A percentile compares a stretch with the other conserved stretches of the same genome.
These are phyloP conservation scores for Dendrolimus pini DNA, from an alignment of 2,888 invertebrate genomes.

Conservation along the genomic window DNA sequence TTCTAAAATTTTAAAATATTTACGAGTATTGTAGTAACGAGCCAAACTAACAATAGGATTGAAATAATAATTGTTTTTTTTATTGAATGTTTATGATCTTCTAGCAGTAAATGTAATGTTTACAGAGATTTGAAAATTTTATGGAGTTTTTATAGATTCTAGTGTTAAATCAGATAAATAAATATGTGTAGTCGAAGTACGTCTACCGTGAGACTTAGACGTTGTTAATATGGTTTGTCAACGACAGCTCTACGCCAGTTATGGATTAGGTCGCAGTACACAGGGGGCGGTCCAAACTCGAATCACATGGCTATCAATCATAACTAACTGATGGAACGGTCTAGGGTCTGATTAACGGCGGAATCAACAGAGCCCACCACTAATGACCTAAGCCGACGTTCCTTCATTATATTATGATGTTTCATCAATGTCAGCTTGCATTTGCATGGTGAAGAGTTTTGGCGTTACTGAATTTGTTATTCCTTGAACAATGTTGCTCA, in stretches of 20 bases:
- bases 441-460: neutral
- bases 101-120: too few species aligned
- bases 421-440: slow-evolving; percentile 3
- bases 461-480: too few species aligned
- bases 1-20: too few species aligned
- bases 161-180: too few species aligned
- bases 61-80: too few species aligned
- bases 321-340: slow-evolving; percentile 62
- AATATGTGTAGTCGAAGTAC: too few species aligned
- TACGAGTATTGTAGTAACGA: too few species aligned
- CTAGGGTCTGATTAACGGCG: slow-evolving; percentile 42
- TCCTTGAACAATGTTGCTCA: too few species aligned
- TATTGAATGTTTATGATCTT: too few species aligned
- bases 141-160: too few species aligned
- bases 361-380: slow-evolving; percentile 19
- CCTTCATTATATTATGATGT: slow-evolving; percentile 11
- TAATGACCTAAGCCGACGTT: slow-evolving; percentile 24
- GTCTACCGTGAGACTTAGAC: slow-evolving; percentile 7
- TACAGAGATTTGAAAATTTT: too few species aligned
- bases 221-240: slow-evolving; percentile 44
- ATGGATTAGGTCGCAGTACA: slow-evolving; percentile 37
- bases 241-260: slow-evolving; percentile 43
- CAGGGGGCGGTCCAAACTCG: slow-evolving; percentile 29
- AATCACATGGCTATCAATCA: slow-evolving; percentile 63
- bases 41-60: too few species aligned